Evolutionary conservation across 2,113 vertebrate species (phyloP), one percentile per base, ranked within the genome.

Genomic region (Oceanodroma tethys): DNA sequence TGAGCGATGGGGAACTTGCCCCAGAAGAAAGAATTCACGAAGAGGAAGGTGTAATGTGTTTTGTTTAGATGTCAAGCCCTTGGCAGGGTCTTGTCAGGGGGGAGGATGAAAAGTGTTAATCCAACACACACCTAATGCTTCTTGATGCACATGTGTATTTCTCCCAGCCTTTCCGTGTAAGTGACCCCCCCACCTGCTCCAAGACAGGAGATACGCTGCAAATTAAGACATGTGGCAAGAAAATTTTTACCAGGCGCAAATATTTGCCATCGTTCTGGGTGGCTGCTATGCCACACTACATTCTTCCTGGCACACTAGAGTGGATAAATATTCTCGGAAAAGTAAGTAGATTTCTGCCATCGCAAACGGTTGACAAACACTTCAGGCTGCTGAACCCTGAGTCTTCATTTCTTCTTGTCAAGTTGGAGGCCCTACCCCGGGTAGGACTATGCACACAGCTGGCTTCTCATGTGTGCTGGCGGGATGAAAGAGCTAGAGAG

Each of bases 1-100:
- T 10, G 1, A 97, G 87, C 20, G 7, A 70, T 29, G 79, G 97
- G 97, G 96, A 97, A 96, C 97, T 96, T 97, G 96, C 93, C 96
- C 73, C 83, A 95, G 81, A 50, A 86, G 58, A 88, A 95, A 89
- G 62, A 63, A 76, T 74, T n/a, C 20, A 13, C 5, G 10, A 67
- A 43, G 29, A 74, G 23, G 29, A 90, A 74, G 34, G 92, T 90
- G 87, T 91, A 87, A 76, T 6, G 0, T 53, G 12, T 7, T 79
- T 66, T 76, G 75, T 93, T 97, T 81, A 36, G 53, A 88, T 67
- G 65, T 88, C 90, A 84, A 47, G 12, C 4, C 75, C 40, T 86
- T 88, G 60, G 60, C 63, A 86, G 38, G 11, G n/a, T 6, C 11
- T 79, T 72, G 60, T 82, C 70, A 32, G 86, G 60, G 92, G 47